phyloP scores from a whole-genome alignment of 2,888 invertebrate genomes.

The Nomada ferruginata region DNA sequence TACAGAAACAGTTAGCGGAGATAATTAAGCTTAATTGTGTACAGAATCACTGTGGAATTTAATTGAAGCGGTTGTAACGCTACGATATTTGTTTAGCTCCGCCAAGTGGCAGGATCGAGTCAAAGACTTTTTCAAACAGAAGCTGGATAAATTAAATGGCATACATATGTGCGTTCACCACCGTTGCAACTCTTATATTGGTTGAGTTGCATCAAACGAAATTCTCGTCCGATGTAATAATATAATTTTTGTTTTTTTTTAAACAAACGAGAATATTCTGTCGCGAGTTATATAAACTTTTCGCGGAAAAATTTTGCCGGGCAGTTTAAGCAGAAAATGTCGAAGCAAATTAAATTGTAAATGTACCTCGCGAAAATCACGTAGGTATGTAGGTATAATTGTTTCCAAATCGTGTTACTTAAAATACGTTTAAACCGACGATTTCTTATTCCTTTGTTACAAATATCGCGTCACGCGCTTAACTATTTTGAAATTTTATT shows the following conservation, averaged over 20 bases:
- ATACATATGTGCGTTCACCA: not conserved
- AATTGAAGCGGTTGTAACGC: conserved; percentile 12
- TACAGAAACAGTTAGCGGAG: conserved; percentile 28
- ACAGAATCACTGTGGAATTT: conserved; percentile 6
- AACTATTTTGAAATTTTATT: too few relatives aligned
- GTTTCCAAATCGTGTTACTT: too few relatives aligned
- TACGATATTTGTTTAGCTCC: conserved; percentile 31
- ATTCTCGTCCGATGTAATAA: not conserved
- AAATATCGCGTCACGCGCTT: too few relatives aligned
- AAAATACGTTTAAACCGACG: too few relatives aligned
- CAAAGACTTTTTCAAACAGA: not conserved
- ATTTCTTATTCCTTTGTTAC: too few relatives aligned
- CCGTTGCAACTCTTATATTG: not conserved
- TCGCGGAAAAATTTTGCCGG: too few relatives aligned
- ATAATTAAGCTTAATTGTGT: conserved; percentile 40
- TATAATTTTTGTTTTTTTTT: not conserved
- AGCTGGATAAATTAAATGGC: not conserved
- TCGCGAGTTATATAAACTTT: not conserved
- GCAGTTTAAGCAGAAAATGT: too few relatives aligned
- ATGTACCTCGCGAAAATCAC: too few relatives aligned
- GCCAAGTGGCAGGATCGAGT: not conserved
- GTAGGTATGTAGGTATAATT: too few relatives aligned
- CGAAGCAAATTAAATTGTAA: too few relatives aligned
- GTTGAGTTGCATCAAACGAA: not conserved
- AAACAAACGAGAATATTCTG: not conserved